Base-by-base conservation (phyloP, 2,888 invertebrate genomes). In the Ochropleura leucogaster region DNA sequence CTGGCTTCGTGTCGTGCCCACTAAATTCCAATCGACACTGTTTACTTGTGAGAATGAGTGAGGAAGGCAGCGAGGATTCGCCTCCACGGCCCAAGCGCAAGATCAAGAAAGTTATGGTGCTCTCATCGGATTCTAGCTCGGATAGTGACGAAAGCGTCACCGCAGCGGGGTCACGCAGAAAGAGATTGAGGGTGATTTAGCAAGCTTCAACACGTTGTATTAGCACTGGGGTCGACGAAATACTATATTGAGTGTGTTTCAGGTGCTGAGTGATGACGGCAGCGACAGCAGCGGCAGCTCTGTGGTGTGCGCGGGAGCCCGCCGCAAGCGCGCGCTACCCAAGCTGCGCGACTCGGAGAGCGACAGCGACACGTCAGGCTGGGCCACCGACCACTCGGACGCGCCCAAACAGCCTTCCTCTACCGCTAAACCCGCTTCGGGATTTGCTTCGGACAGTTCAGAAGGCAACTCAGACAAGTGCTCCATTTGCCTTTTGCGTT, bases 401-500 rank as follows among this genome's bases (percentile, higher is more conserved):
- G 78, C 82, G 12, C 83, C 86, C 6, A 85, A 82, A 46, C 72
- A 85, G 1, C 53, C 73, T 6, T 71, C 86, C 2, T 82, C 82
- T 0, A 12, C 86, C 4, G 53, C 80, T 9, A 90, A 89, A 62
- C 84, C 91, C 0, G 83, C 84, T 51, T 92, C 93, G 3, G 96
- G 95, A 42, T 95, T 94, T 77, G 96, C 97, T 42, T 97, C 97
- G 0, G 97, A 97, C 84, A 97, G 96, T 87, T 98, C 97, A 65
- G 98, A 98, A 88, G 98, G 97, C 62, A 97, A 98, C 83, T 97
- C 97, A 0, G 98, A 98, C 88, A 98, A 98, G 91, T 99, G 99
- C 94, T 98, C 99, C 0, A 99, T 99, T 90, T 99, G 99, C 94
- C 95, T 99, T 64, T 94, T 98, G 84, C 97, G 98, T 67, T 98